Percentiles rank a stretch among this genome's conserved stretches.
Evolutionary conservation across 2,888 invertebrate species (phyloP).

Genomic region (Bursaphelenchus okinawaensis): DNA sequence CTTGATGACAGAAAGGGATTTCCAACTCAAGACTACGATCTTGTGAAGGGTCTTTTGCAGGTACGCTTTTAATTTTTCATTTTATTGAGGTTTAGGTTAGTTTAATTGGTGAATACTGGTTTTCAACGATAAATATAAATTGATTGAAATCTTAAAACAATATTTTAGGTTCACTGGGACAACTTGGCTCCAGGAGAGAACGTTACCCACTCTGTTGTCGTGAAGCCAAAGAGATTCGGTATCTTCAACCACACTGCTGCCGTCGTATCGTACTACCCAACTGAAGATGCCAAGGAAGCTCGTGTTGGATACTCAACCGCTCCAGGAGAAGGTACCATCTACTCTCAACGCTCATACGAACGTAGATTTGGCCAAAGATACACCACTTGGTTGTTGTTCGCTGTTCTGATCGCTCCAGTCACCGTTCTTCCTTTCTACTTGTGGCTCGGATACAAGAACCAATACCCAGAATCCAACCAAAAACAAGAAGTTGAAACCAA

Average conservation of each 20-base stretch:
- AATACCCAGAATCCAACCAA: slow-evolving; percentile 10
- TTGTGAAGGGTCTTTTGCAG: slow-evolving; percentile 76
- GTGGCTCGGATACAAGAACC: slow-evolving; percentile 20
- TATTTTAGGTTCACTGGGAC: slow-evolving; percentile 64
- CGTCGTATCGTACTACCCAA: slow-evolving; percentile 78
- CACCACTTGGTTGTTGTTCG: slow-evolving; percentile 91
- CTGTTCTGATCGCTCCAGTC: slow-evolving; percentile 67
- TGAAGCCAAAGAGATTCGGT: slow-evolving; percentile 77
- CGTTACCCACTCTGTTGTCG: slow-evolving; percentile 84
- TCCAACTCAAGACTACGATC: slow-evolving; percentile 81
- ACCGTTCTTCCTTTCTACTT: slow-evolving; percentile 27
- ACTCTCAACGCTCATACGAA: slow-evolving; percentile 55
- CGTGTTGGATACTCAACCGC: slow-evolving; percentile 71
- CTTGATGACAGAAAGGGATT: slow-evolving; percentile 79
- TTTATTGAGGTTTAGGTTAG: neutral
- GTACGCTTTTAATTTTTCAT: slow-evolving; percentile 22
- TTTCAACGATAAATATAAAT: slow-evolving; percentile 16
- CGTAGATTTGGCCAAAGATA: slow-evolving; percentile 59
- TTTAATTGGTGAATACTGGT: neutral
- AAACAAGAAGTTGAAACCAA: neutral
- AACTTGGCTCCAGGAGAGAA: slow-evolving; percentile 84
- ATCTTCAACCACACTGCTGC: slow-evolving; percentile 96
- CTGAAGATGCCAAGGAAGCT: slow-evolving; percentile 66
- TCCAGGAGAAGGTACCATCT: slow-evolving; percentile 74
- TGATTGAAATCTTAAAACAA: neutral